Conservation (phyloP, 2,888 invertebrate genomes). For the Catocala sponsa region DNA sequence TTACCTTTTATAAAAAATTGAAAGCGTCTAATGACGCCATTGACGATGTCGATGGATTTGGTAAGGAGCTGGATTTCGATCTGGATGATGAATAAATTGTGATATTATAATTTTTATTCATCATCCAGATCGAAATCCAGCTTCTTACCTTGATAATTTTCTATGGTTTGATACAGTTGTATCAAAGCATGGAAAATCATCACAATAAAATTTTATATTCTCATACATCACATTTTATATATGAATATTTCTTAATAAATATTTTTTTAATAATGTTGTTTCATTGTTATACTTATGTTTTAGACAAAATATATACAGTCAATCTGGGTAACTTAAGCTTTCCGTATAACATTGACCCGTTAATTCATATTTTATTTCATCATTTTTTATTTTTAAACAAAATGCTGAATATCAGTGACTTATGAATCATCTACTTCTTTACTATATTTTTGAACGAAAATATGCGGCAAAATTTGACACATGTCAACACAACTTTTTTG, state of each 20-base stretch:
- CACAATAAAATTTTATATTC: background rate
- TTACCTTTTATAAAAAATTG: conserved; percentile 22
- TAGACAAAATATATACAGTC: background rate
- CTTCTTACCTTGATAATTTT: conserved; percentile 11
- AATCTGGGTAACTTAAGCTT: conserved; percentile 10
- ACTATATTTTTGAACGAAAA: background rate
- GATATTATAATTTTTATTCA: no score
- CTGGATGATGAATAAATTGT: conserved; percentile 12
- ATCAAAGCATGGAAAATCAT: conserved; percentile 1
- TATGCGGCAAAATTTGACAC: conserved; percentile 1
- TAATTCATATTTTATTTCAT: conserved; percentile 11
- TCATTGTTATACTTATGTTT: conserved; percentile 13
- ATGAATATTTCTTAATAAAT: conserved; percentile 13
- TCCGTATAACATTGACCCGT: conserved; percentile 13
- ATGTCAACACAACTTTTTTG: background rate
- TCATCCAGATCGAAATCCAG: no score
- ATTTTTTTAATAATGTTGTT: conserved; percentile 7
- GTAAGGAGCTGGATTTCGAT: conserved; percentile 7
- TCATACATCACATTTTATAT: background rate
- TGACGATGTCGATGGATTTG: conserved; percentile 30
- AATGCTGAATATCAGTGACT: conserved; percentile 9
- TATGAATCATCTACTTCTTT: conserved; percentile 9
- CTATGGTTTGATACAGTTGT: conserved; percentile 11
- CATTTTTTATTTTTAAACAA: conserved; percentile 9
- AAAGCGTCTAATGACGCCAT: conserved; percentile 12